A percentile compares a stretch with the other conserved stretches of the same genome.
These are phyloP conservation scores for Sceliomorpha sp. DNA, from an alignment of 2,888 invertebrate species.

Conservation along the genomic window DNA sequence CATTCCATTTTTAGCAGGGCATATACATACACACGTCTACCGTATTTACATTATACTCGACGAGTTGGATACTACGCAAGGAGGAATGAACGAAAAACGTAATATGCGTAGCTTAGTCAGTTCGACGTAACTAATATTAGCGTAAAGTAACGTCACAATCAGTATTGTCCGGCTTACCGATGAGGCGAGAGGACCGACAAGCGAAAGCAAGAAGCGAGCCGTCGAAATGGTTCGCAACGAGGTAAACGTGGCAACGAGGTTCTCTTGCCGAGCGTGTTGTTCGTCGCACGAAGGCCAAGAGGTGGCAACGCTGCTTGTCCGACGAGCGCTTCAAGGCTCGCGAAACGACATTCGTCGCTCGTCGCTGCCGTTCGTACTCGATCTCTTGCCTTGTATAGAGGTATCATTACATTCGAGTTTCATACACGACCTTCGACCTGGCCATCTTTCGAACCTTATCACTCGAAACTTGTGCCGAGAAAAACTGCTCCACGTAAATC, in stretches of 20 bases:
- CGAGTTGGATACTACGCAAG: too few relatives aligned
- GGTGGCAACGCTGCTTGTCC: slow-evolving; percentile 66
- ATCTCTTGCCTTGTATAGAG: too few relatives aligned
- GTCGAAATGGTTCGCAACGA: slow-evolving; percentile 30
- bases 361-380: slow-evolving; percentile 44
- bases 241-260: slow-evolving; percentile 49
- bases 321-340: slow-evolving; percentile 42
- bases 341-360: slow-evolving; percentile 42
- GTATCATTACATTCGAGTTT: slow-evolving; percentile 60
- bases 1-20: too few relatives aligned
- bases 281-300: slow-evolving; percentile 47
- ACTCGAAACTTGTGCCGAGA: too few relatives aligned
- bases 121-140: not conserved
- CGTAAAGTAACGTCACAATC: slow-evolving; percentile 26
- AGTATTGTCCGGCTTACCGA: slow-evolving; percentile 52
- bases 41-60: too few relatives aligned
- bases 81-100: too few relatives aligned
- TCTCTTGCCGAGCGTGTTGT: slow-evolving; percentile 18
- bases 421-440: slow-evolving; percentile 15
- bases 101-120: not conserved
- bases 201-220: slow-evolving; percentile 38
- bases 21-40: too few relatives aligned
- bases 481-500: too few relatives aligned
- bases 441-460: slow-evolving; percentile 1
- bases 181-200: slow-evolving; percentile 45